Evolutionary conservation across 2,888 invertebrate species (phyloP), one percentile per base, ranked within the genome.

Genomic region (Linnaemya tessellans): DNA sequence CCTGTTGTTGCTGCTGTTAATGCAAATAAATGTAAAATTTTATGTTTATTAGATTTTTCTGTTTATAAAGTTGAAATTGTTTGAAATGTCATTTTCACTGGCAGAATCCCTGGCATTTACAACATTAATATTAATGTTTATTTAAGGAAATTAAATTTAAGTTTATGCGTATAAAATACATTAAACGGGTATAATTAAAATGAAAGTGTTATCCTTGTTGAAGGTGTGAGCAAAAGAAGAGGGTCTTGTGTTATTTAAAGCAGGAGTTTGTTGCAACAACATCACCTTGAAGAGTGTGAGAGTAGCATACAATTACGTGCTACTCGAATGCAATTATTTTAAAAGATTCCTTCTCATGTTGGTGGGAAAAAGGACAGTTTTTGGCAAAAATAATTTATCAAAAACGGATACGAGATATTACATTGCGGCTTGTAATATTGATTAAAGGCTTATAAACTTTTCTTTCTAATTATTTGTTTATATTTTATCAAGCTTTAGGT

Each of bases 1-100:
- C n/a, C 9, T 35, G 49, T 64, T 30, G 65, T 30, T 49, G 30
- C 18, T 74, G 67, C 60, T 78, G 84, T 77, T 84, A 87, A 85
- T 82, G 82, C 73, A 79, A 87, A 87, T 87, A 87, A 86, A 87
- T 84, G 84, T 87, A 80, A 87, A 87, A 87, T 87, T 87, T 87
- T 87, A 87, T 84, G 84, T 84, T 87, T 87, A 87, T 87, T 85
- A 85, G 86, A 85, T 82, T 84, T 85, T 82, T 82, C 65, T 80
- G 84, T 84, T 84, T 84, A 46, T 82, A 41, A 65, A 65, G 64
- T 82, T 73, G 9, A 82, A 82, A 77, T 38, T 77, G 64, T 80
- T 83, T 78, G 71, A 71, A 83, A 73, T 78, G 67, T 60, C 73
- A 70, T 68, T 68, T 84, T 64, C 64, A 54, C 80, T 68, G 13